phyloP scores from a whole-genome alignment of 2,797 vertebrate species.

The Scleropages formosus region DNA sequence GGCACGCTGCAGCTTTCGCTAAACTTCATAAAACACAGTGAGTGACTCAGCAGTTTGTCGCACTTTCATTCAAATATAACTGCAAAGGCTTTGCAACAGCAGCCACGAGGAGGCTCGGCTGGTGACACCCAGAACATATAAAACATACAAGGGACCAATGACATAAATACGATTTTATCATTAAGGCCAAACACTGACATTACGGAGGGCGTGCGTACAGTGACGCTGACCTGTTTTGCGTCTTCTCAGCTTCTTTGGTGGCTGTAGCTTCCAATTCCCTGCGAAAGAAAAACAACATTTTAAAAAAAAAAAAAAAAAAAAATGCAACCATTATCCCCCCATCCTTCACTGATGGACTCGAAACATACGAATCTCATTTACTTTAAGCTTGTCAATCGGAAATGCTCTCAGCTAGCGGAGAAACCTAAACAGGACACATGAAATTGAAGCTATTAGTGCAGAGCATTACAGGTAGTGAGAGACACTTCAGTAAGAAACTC shows the following conservation, averaged over 20 bases:
- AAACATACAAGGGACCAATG: conserved; percentile 35
- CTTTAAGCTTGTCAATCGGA: too few relatives aligned
- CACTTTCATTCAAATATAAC: conserved; percentile 70
- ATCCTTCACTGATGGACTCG: too few relatives aligned
- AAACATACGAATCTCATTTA: too few relatives aligned
- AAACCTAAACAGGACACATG: too few relatives aligned
- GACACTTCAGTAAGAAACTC: too few relatives aligned
- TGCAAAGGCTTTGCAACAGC: conserved; percentile 71
- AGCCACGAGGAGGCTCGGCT: conserved; percentile 35
- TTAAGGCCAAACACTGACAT: not conserved
- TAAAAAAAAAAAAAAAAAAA: too few relatives aligned
- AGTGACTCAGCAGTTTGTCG: conserved; percentile 67
- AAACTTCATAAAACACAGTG: conserved; percentile 40
- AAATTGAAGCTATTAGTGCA: too few relatives aligned
- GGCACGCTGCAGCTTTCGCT: conserved; percentile 60
- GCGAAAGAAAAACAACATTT: conserved; percentile 52
- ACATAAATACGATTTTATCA: not conserved
- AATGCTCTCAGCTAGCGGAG: too few relatives aligned
- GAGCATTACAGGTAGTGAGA: too few relatives aligned
- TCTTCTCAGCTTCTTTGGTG: conserved; percentile 97
- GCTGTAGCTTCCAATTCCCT: conserved; percentile 98
- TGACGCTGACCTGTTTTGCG: conserved; percentile 83
- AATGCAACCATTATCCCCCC: too few relatives aligned
- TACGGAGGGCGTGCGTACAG: too few relatives aligned
- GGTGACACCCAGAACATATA: conserved; percentile 41